phyloP scores from a whole-genome alignment of 37 sponge, comb jelly and placozoan genomes.

The Geodia barretti region DNA sequence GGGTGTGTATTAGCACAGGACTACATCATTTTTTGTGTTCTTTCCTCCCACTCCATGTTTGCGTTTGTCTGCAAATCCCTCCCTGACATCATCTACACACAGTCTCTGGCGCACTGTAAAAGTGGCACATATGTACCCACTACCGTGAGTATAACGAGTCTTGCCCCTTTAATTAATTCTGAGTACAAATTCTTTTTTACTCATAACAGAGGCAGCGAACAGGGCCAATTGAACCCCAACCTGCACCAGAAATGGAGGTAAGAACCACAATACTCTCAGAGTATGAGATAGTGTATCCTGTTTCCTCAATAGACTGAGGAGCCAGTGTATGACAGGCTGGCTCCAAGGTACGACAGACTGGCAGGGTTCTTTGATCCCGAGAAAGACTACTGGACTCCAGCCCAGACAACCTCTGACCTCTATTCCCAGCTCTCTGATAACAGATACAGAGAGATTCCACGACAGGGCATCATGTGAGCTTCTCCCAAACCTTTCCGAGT shows the following conservation, averaged over 20 bases:
- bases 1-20: no score
- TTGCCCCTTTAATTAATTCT: not conserved
- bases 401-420: slow-evolving; percentile 4
- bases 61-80: no score
- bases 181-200: not conserved
- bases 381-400: slow-evolving; percentile 36
- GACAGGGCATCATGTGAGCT: slow-evolving; percentile 24
- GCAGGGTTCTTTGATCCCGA: slow-evolving; percentile 25
- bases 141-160: not conserved
- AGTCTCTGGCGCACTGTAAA: not conserved
- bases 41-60: not conserved
- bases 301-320: not conserved
- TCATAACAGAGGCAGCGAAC: not conserved
- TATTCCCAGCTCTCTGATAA: slow-evolving; percentile 34
- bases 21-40: not conserved
- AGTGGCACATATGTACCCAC: not conserved
- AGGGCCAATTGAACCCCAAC: not conserved
- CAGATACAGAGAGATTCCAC: slow-evolving; percentile 46
- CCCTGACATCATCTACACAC: no score
- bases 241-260: not conserved
- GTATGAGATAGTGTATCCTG: no score
- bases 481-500: not conserved
- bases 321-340: not conserved
- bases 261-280: not conserved
- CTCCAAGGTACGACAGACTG: not conserved